These are phyloP conservation scores for Pantelozetes paolii DNA, from an alignment of 2,888 invertebrate species.

Conservation along the genomic window DNA sequence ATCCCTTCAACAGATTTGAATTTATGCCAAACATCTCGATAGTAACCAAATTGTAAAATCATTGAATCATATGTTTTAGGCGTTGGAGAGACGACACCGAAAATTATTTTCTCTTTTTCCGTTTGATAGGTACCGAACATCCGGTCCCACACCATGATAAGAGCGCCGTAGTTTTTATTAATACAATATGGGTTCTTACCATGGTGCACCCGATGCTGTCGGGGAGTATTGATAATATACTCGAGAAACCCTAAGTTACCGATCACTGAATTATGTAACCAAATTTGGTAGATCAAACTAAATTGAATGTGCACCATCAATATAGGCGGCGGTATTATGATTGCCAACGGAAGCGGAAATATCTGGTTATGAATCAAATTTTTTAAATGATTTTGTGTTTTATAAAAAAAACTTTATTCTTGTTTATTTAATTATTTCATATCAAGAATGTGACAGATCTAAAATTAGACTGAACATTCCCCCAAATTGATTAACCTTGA, in stretches of 20 bases:
- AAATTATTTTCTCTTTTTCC: slow-evolving; percentile 73
- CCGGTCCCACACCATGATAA: slow-evolving; percentile 82
- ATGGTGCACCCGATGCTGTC: slow-evolving; percentile 70
- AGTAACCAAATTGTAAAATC: slow-evolving; percentile 66
- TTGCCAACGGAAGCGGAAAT: slow-evolving; percentile 58
- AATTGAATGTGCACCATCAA: slow-evolving; percentile 81
- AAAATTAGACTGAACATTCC: too few relatives aligned
- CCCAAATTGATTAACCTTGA: neutral
- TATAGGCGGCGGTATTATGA: slow-evolving; percentile 70
- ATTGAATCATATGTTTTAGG: slow-evolving; percentile 73
- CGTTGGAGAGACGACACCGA: slow-evolving; percentile 73
- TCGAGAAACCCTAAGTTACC: slow-evolving; percentile 76
- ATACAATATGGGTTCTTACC: slow-evolving; percentile 83
- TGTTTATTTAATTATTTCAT: too few relatives aligned
- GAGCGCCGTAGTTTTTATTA: slow-evolving; percentile 87
- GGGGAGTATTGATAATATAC: slow-evolving; percentile 78
- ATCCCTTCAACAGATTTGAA: slow-evolving; percentile 57
- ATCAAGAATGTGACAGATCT: too few relatives aligned
- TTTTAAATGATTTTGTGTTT: neutral
- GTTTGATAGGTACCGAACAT: slow-evolving; percentile 75
- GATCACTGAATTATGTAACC: slow-evolving; percentile 84
- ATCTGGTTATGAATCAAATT: slow-evolving; percentile 44
- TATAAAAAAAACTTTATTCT: neutral
- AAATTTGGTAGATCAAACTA: slow-evolving; percentile 84
- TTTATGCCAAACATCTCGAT: slow-evolving; percentile 62